Conservation (phyloP, 2,888 invertebrate genomes). For the Chrysolina haemoptera region DNA sequence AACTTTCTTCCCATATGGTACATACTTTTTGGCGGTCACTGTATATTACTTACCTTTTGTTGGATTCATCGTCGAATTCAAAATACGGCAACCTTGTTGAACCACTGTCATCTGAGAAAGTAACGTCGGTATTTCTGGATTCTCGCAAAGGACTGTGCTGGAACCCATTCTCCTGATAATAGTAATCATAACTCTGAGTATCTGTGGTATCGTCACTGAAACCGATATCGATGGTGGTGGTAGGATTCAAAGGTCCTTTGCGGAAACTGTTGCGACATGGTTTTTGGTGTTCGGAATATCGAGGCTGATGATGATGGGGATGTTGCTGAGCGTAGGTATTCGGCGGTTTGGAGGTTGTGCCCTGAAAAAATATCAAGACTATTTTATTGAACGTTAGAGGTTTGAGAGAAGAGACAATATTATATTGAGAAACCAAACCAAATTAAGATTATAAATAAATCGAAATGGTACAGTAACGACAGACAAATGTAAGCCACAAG, state of each 20-base stretch:
- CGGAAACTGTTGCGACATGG: conserved; percentile 42
- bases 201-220: conserved; percentile 65
- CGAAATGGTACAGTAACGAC: too few species aligned
- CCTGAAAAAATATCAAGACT: conserved; percentile 21
- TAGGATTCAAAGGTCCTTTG: conserved; percentile 44
- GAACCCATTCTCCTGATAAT: conserved; percentile 62
- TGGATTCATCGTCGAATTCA: conserved; percentile 60
- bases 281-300: conserved; percentile 33
- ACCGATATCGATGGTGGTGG: conserved; percentile 58
- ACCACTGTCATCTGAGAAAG: conserved; percentile 64
- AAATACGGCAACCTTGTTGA: conserved; percentile 63
- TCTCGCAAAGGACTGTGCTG: conserved; percentile 57
- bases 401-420: too few species aligned
- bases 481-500: too few species aligned
- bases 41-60: conserved; percentile 55
- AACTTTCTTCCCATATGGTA: too few species aligned
- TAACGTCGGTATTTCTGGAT: conserved; percentile 56
- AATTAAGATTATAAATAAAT: too few species aligned
- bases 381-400: too few species aligned
- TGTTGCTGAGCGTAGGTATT: conserved; percentile 19
- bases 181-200: conserved; percentile 61
- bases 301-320: conserved; percentile 33
- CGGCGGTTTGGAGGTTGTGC: conserved; percentile 25
- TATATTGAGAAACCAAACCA: too few species aligned
- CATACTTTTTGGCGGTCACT: too few species aligned